Conservation (phyloP, 1,140 invertebrate genomes). For the Drosophila nannoptera region DNA sequence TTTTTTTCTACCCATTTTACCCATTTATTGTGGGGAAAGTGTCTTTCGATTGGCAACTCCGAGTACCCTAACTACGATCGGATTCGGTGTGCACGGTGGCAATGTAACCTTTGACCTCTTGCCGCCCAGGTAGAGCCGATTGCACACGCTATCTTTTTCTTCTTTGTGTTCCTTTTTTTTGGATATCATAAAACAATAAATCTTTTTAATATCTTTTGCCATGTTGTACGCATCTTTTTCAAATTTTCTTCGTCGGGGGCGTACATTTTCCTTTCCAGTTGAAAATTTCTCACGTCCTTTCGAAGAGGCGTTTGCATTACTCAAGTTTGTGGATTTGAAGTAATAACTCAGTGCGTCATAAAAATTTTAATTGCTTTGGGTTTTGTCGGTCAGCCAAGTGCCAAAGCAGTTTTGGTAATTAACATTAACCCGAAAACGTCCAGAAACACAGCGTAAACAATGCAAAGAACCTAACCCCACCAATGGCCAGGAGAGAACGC, state of each 20-base stretch:
- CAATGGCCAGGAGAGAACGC: conserved; percentile 16
- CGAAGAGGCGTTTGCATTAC: conserved; percentile 60
- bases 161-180: conserved; percentile 10
- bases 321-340: conserved; percentile 77
- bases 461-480: conserved; percentile 51
- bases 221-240: conserved; percentile 30
- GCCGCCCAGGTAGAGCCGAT: conserved; percentile 56
- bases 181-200: conserved; percentile 75
- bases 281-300: conserved; percentile 72
- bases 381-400: conserved; percentile 53
- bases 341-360: conserved; percentile 77
- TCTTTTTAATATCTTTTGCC: conserved; percentile 70
- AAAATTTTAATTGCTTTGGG: conserved; percentile 78
- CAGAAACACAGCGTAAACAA: conserved; percentile 66
- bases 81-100: conserved; percentile 4
- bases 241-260: conserved; percentile 48
- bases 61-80: conserved; percentile 12
- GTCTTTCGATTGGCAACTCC: conserved; percentile 13
- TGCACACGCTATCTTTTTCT: conserved; percentile 42
- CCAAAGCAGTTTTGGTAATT: conserved; percentile 77
- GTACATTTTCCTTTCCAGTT: conserved; percentile 66
- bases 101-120: conserved; percentile 59
- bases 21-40: conserved; percentile 22
- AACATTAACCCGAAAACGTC: conserved; percentile 76
- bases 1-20: not conserved